Conservation (phyloP, 2,797 vertebrate species). For the Siniperca scherzeri region DNA sequence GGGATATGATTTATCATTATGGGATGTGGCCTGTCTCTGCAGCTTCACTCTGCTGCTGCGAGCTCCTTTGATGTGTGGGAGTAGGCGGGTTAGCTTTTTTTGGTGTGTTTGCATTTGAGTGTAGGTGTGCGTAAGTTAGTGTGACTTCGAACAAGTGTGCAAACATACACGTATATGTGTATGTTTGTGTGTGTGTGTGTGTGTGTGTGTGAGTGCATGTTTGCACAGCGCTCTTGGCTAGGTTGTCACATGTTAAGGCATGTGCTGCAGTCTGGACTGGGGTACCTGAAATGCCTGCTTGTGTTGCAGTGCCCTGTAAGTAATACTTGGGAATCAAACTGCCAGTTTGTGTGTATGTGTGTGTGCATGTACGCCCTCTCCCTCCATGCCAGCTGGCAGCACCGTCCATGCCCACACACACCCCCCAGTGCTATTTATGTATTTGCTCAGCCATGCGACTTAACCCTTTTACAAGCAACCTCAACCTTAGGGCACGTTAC, state of each 20-base stretch:
- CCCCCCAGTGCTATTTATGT: conserved; percentile 67
- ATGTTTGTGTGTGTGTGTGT: conserved; percentile 18
- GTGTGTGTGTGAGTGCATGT: conserved; percentile 9
- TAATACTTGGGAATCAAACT: conserved; percentile 62
- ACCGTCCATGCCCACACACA: conserved; percentile 43
- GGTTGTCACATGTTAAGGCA: conserved; percentile 66
- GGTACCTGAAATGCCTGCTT: conserved; percentile 57
- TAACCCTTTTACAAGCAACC: conserved; percentile 73
- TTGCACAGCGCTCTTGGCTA: conserved; percentile 27
- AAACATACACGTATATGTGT: background rate
- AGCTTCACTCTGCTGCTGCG: conserved; percentile 42
- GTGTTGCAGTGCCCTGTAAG: conserved; percentile 67
- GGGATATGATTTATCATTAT: conserved; percentile 64
- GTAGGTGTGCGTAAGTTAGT: background rate
- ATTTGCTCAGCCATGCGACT: conserved; percentile 72
- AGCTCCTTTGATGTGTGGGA: conserved; percentile 60
- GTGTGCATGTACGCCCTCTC: background rate
- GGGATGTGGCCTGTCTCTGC: conserved; percentile 49
- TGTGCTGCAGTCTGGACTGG: conserved; percentile 59
- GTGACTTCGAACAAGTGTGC: conserved; percentile 6
- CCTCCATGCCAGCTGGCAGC: conserved; percentile 57
- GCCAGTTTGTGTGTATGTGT: conserved; percentile 44
- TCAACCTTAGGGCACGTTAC: conserved; percentile 61
- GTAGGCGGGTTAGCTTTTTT: conserved; percentile 36
- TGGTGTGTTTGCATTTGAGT: conserved; percentile 49